phyloP scores from a whole-genome alignment of 2,888 invertebrate genomes.

The Harpagoxenus sublaevis region DNA sequence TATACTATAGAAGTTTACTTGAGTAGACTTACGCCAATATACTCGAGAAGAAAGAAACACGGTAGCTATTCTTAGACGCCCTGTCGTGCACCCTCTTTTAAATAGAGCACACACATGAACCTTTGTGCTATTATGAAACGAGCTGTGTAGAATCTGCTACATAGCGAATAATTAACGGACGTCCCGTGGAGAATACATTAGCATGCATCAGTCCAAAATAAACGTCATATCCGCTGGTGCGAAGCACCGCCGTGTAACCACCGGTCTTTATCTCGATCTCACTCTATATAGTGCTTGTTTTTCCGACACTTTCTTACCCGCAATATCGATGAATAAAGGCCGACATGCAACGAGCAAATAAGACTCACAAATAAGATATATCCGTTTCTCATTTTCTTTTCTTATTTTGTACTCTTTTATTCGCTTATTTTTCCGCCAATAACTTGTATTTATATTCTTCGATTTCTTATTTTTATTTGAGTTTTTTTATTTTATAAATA shows the following conservation, averaged over 20 bases:
- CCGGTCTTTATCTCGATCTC: constrained; percentile 37
- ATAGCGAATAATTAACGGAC: constrained; percentile 69
- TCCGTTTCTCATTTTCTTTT: not conserved
- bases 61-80: constrained; percentile 2
- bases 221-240: constrained; percentile 66
- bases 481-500: not conserved
- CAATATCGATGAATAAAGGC: constrained; percentile 22
- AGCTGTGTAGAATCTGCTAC: constrained; percentile 34
- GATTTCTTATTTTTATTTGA: not conserved
- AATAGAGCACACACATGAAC: constrained; percentile 20
- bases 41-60: constrained; percentile 4
- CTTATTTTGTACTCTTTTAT: not conserved
- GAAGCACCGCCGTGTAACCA: constrained; percentile 40
- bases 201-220: constrained; percentile 72
- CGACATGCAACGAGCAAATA: constrained; percentile 20
- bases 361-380: constrained; percentile 5
- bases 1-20: not conserved
- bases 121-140: constrained; percentile 10
- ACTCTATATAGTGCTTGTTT: not conserved
- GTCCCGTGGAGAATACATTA: constrained; percentile 71
- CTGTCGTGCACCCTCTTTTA: not conserved
- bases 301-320: constrained; percentile 26
- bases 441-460: not conserved
- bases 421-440: not conserved
- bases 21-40: not conserved